Evolutionary conservation across 2,113 vertebrate species (phyloP).

Genomic region (Rhinolophus sinicus): DNA sequence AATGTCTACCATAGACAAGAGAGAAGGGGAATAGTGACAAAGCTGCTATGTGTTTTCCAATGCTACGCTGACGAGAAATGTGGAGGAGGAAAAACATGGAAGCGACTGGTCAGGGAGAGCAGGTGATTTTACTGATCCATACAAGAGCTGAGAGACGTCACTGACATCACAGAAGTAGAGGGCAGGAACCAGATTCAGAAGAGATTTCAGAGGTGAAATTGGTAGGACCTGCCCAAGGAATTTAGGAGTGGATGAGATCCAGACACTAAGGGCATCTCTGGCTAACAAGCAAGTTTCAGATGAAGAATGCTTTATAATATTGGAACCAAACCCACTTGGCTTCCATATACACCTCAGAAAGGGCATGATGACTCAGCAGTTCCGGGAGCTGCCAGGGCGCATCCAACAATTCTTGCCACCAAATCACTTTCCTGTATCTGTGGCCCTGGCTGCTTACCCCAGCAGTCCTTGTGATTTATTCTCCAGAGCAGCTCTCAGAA

Average conservation of each 20-base stretch:
- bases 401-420: slow-evolving; percentile 28
- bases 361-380: slow-evolving; percentile 51
- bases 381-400: neutral
- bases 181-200: neutral
- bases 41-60: neutral
- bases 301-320: neutral
- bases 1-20: neutral
- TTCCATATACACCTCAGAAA: neutral
- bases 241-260: slow-evolving; percentile 10
- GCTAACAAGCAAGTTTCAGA: neutral
- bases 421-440: neutral
- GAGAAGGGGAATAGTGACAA: neutral
- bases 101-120: neutral
- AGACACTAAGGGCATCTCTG: slow-evolving; percentile 35
- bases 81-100: neutral
- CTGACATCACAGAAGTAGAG: neutral
- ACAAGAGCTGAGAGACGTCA: neutral
- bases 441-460: slow-evolving; percentile 6
- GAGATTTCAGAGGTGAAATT: neutral
- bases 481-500: slow-evolving; percentile 58
- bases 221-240: neutral
- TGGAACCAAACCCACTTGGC: slow-evolving; percentile 42
- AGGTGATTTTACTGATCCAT: neutral
- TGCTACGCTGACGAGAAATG: no score
- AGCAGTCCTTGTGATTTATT: slow-evolving; percentile 64